Conservation (phyloP, 2,888 invertebrate genomes). For the Mimas tiliae region DNA sequence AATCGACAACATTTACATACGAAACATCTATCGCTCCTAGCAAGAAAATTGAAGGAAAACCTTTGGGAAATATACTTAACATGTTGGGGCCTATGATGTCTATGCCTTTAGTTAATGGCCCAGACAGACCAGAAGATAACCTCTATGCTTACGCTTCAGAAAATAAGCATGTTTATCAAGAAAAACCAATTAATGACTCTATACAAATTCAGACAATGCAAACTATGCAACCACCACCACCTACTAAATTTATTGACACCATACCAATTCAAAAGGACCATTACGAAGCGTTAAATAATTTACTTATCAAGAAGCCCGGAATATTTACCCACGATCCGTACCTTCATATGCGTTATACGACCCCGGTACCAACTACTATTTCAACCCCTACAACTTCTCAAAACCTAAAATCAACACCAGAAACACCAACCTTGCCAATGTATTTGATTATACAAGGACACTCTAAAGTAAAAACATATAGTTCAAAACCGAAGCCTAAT, state of each 20-base stretch:
- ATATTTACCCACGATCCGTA: slow-evolving; percentile 71
- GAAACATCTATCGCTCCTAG: slow-evolving; percentile 46
- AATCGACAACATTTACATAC: slow-evolving; percentile 43
- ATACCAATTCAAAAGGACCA: slow-evolving; percentile 48
- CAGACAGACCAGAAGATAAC: slow-evolving; percentile 72
- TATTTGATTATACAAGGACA: slow-evolving; percentile 94
- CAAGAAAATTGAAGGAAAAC: slow-evolving; percentile 42
- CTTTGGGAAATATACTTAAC: slow-evolving; percentile 60
- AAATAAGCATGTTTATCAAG: slow-evolving; percentile 71
- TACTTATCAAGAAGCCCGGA: slow-evolving; percentile 49
- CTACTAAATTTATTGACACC: slow-evolving; percentile 53
- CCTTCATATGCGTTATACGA: slow-evolving; percentile 75
- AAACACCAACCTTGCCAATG: slow-evolving; percentile 86
- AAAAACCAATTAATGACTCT: slow-evolving; percentile 55
- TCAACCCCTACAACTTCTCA: slow-evolving; percentile 67
- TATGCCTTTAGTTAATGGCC: slow-evolving; percentile 73
- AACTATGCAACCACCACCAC: slow-evolving; percentile 86
- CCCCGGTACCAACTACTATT: slow-evolving; percentile 79
- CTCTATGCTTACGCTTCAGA: slow-evolving; percentile 76
- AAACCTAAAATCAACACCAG: slow-evolving; percentile 57
- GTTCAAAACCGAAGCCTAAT: slow-evolving; percentile 82
- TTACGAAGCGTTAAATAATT: slow-evolving; percentile 53
- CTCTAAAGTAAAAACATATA: slow-evolving; percentile 93
- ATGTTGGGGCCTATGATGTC: slow-evolving; percentile 78
- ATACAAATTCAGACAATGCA: slow-evolving; percentile 82